These are phyloP conservation scores for Dugesia japonica DNA, from an alignment of 2,888 invertebrate genomes.

Conservation along the genomic window DNA sequence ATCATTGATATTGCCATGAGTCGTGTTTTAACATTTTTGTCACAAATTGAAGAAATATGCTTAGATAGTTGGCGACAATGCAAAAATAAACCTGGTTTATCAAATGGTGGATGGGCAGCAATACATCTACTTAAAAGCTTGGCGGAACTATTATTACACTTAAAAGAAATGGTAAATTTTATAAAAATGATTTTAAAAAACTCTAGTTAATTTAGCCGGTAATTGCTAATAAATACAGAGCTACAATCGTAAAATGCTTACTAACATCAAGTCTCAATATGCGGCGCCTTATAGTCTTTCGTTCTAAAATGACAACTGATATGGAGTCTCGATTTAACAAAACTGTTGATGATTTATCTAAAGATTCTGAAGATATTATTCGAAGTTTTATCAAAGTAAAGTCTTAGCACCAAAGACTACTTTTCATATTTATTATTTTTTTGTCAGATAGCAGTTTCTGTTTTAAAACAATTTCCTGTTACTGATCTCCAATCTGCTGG, in stretches of 20 bases:
- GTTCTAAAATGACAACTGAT: not conserved
- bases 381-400: constrained; percentile 16
- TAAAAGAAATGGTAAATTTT: not conserved
- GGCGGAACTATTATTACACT: not conserved
- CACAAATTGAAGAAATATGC: not conserved
- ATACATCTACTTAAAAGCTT: not conserved
- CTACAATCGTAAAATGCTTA: not conserved
- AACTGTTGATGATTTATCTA: constrained; percentile 8
- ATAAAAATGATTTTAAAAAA: too few species aligned
- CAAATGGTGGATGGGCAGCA: not conserved
- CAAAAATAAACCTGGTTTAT: not conserved
- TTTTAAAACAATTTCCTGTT: not conserved
- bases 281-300: not conserved
- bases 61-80: not conserved
- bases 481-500: not conserved
- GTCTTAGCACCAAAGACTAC: too few species aligned
- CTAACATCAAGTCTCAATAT: not conserved
- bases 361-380: constrained; percentile 4
- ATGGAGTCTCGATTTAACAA: not conserved
- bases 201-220: not conserved
- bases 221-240: not conserved
- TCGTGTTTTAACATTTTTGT: not conserved
- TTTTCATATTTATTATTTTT: too few species aligned
- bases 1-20: not conserved
- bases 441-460: not conserved